These are phyloP conservation scores for Amia ocellicauda DNA, from an alignment of 2,113 vertebrate genomes.

Conservation along the genomic window DNA sequence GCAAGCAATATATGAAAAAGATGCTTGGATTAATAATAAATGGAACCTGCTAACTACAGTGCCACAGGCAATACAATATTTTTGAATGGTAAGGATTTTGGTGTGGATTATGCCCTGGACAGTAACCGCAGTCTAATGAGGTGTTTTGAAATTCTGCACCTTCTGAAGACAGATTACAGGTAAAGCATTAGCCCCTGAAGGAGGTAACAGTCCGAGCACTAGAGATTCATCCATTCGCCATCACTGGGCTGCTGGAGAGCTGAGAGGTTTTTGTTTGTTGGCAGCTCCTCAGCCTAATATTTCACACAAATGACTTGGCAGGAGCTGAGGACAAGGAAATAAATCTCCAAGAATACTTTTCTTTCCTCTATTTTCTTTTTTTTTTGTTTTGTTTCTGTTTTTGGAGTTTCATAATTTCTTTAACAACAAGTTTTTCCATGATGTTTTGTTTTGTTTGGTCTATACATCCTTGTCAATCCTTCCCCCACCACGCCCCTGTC, in stretches of 20 bases:
- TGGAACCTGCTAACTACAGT: too few species aligned
- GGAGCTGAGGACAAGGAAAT: background rate
- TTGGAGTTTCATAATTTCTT: background rate
- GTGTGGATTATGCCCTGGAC: too few species aligned
- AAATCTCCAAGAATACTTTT: background rate
- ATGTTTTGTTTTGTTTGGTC: background rate
- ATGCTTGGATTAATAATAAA: too few species aligned
- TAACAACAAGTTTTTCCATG: background rate
- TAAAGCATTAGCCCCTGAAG: too few species aligned
- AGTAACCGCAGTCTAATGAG: too few species aligned
- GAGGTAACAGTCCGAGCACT: background rate
- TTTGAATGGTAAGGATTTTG: too few species aligned
- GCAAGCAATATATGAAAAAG: too few species aligned
- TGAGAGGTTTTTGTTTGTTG: background rate
- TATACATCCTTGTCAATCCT: background rate
- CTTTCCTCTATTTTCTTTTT: background rate
- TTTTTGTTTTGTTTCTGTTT: background rate
- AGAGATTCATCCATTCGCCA: background rate
- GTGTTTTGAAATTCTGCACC: too few species aligned
- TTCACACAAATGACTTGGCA: conserved; percentile 2
- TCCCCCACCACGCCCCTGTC: background rate
- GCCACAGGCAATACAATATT: too few species aligned
- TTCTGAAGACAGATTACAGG: too few species aligned
- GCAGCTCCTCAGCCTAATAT: conserved; percentile 4
- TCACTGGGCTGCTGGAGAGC: too few species aligned